Conservation (phyloP, 2,113 vertebrate species). For the Brienomyrus brachyistius region DNA sequence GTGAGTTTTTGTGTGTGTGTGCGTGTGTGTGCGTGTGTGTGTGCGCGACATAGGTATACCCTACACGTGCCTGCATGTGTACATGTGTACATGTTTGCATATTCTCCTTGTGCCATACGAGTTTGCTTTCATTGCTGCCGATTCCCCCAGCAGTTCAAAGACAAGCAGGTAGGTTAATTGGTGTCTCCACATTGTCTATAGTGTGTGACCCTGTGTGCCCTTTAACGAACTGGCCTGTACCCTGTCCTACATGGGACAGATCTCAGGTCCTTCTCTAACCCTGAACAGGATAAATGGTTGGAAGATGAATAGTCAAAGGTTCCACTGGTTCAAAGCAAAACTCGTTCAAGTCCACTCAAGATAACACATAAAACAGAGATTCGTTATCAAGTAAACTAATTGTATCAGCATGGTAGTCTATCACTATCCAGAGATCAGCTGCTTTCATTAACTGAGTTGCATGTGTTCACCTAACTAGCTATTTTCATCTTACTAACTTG, state of each 20-base stretch:
- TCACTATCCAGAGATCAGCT: background rate
- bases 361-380: background rate
- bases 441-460: no score
- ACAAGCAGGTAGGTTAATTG: background rate
- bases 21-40: background rate
- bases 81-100: background rate
- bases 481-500: background rate
- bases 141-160: background rate
- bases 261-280: background rate
- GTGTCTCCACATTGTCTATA: background rate
- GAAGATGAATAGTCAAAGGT: background rate
- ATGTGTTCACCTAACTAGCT: background rate
- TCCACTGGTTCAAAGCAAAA: background rate
- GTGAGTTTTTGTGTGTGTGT: background rate
- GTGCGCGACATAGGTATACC: no score
- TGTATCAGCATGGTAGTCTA: background rate
- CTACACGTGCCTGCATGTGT: background rate
- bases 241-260: background rate
- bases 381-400: background rate
- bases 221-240: background rate
- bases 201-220: background rate
- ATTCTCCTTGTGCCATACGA: background rate
- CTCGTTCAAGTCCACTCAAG: background rate
- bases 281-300: background rate
- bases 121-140: background rate